These are phyloP conservation scores for crab-eating macaque (Macaca fascicularis) DNA, from an alignment of 2,113 vertebrate genomes.

Conservation along the genomic window T2T-MFA8v1.1 NC_088384.1:96851501-96852000, in stretches of 20 bases:
- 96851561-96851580: neutral
- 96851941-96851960: neutral
- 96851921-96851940: rapidly evolving
- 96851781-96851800: neutral
- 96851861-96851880: neutral
- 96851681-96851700: neutral
- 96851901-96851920: neutral
- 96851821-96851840: neutral
- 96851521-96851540: neutral
- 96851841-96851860: neutral
- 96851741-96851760: neutral
- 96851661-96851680: neutral
- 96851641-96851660: neutral
- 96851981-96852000: neutral
- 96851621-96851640: neutral
- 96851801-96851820: neutral
- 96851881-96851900: neutral
- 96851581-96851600: neutral
- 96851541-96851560: neutral
- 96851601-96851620: neutral
- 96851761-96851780: slow-evolving; percentile 5
- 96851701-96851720: neutral
- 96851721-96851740: neutral
- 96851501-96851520: neutral
- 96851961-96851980: neutral